These are phyloP conservation scores for Polydrusus cervinus DNA, from an alignment of 2,888 invertebrate genomes.

Conservation along the genomic window DNA sequence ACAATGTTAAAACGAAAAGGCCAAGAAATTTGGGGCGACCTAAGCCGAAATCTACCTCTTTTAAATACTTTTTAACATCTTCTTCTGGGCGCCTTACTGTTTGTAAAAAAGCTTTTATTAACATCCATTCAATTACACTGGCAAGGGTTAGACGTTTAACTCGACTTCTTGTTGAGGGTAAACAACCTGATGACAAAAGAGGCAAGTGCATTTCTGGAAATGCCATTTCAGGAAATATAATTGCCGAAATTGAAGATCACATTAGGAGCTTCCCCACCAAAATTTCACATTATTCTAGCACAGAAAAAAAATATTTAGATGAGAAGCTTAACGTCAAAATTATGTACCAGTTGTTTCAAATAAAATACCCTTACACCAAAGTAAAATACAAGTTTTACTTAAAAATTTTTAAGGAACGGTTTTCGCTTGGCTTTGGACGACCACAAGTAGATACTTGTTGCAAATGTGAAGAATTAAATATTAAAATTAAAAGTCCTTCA, in stretches of 20 bases:
- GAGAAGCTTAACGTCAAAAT: conserved; percentile 43
- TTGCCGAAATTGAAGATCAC: conserved; percentile 49
- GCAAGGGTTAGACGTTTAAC: conserved; percentile 22
- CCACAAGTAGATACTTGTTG: conserved; percentile 24
- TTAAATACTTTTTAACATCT: conserved; percentile 29
- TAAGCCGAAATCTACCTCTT: conserved; percentile 12
- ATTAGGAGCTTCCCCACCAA: conserved; percentile 44
- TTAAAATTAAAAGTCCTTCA: conserved; percentile 13
- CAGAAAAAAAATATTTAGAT: conserved; percentile 41
- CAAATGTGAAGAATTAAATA: conserved; percentile 34
- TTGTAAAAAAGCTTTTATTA: conserved; percentile 21
- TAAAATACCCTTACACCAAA: conserved; percentile 1
- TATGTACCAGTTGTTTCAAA: conserved; percentile 46
- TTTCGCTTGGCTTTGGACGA: conserved; percentile 23
- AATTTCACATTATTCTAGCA: conserved; percentile 38
- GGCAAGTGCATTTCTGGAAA: conserved; percentile 20
- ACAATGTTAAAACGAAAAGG: conserved; percentile 8
- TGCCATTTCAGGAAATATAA: conserved; percentile 11
- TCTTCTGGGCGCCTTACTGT: conserved; percentile 6
- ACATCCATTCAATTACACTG: conserved; percentile 18
- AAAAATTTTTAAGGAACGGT: conserved; percentile 23
- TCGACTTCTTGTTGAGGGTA: conserved; percentile 17
- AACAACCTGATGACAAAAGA: conserved; percentile 19
- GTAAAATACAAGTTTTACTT: conserved; percentile 25
- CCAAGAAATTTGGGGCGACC: conserved; percentile 13